Percentiles rank a stretch among this genome's conserved stretches.
These are phyloP conservation scores for Trachurus trachurus DNA, from an alignment of 2,797 vertebrate genomes.

Conservation along the genomic window DNA sequence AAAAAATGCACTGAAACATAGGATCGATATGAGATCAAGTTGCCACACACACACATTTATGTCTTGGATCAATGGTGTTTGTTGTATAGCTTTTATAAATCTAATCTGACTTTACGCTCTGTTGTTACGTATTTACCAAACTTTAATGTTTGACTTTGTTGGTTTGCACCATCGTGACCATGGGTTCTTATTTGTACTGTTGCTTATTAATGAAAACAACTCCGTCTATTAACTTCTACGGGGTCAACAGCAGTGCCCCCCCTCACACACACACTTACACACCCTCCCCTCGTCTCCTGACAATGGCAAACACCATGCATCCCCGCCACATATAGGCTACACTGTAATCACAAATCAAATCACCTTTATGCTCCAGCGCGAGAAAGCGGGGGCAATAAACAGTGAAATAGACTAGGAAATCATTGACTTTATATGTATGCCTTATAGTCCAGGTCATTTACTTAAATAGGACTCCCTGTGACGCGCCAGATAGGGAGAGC, in stretches of 20 bases:
- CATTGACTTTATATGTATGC: slow-evolving; percentile 69
- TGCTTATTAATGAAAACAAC: slow-evolving; percentile 49
- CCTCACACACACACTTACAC: no score
- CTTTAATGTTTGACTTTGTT: slow-evolving; percentile 4
- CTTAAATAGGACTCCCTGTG: slow-evolving; percentile 71
- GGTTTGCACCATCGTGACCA: background rate
- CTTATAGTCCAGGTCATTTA: slow-evolving; percentile 72
- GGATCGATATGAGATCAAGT: background rate
- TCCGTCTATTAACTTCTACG: slow-evolving; percentile 45
- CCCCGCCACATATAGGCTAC: slow-evolving; percentile 44
- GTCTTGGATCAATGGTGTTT: slow-evolving; percentile 25
- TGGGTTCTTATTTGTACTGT: slow-evolving; percentile 13
- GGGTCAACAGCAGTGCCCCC: slow-evolving; percentile 52
- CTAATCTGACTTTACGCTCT: slow-evolving; percentile 21
- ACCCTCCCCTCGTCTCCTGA: slow-evolving; percentile 49
- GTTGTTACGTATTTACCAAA: slow-evolving; percentile 13
- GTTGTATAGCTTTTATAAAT: slow-evolving; percentile 24
- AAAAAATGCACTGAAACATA: background rate
- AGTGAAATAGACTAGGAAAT: slow-evolving; percentile 70
- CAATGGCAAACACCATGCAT: slow-evolving; percentile 56
- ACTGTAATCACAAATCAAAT: slow-evolving; percentile 79
- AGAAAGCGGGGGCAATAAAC: slow-evolving; percentile 66
- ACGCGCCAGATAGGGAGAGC: slow-evolving; percentile 60
- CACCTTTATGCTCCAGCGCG: slow-evolving; percentile 65
- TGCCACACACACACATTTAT: background rate